Evolutionary conservation across 37 sponge, comb jelly and placozoan species (phyloP).

Genomic region (Tethya wilhelma): DNA sequence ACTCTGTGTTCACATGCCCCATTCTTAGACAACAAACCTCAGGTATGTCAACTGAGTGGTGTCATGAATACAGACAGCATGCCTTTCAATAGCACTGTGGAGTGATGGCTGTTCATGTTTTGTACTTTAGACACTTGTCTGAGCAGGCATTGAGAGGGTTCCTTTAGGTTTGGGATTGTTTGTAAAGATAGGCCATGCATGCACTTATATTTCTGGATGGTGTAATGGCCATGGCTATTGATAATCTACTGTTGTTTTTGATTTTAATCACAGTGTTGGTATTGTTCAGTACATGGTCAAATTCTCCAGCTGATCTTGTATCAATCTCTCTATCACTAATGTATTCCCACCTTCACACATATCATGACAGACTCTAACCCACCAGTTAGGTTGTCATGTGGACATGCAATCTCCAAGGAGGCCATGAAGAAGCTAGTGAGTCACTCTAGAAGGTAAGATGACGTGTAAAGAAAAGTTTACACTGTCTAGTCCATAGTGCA

Average conservation of each 20-base stretch:
- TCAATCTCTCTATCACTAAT: too few species aligned
- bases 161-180: too few species aligned
- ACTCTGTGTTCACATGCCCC: constrained; percentile 96
- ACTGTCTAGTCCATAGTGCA: neutral
- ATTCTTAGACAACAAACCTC: constrained; percentile 88
- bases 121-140: too few species aligned
- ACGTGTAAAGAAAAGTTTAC: neutral
- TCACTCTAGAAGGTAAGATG: constrained; percentile 26
- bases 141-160: too few species aligned
- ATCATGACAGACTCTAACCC: constrained; percentile 81
- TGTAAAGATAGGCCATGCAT: neutral
- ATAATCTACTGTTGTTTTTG: neutral
- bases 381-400: constrained; percentile 92
- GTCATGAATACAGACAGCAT: neutral
- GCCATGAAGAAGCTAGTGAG: constrained; percentile 86
- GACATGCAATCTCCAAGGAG: constrained; percentile 95
- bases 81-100: too few species aligned
- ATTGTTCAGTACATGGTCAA: too few species aligned
- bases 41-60: constrained; percentile 2
- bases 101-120: too few species aligned
- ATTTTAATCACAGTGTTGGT: neutral
- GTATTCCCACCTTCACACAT: too few species aligned
- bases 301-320: too few species aligned
- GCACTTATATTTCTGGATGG: neutral
- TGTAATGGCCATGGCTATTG: neutral